Base-by-base conservation (phyloP, 2,888 invertebrate genomes). In the Nemoura dubitans region DNA sequence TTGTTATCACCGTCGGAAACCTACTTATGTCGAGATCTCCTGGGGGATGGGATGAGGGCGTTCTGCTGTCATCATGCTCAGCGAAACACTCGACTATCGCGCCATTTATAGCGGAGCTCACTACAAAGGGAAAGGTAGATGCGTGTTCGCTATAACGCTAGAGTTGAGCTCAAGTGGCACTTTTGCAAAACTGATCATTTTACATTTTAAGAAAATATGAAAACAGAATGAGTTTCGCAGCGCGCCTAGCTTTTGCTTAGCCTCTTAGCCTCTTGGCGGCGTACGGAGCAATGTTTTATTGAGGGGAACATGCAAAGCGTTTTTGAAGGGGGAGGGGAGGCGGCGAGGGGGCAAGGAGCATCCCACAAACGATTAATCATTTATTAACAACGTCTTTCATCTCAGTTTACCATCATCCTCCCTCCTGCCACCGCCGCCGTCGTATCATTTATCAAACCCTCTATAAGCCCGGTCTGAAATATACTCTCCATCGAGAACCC, bases 371-470 rank as follows among this genome's bases (percentile, higher is more conserved):
- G 83, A 83, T 83, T 83, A 83, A 83, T 83, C 83, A 83, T 83
- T 83, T 83, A 83, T 83, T 83, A 83, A 83, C 83, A 36, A 83
- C 42, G 83, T 83, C 83, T 83, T 83, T 83, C 83, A 83, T 83
- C 83, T 83, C 42, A 42, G 42, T 42, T 83, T 83, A 83, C 36
- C 30, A 27, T 30, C 81, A 28, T 83, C 36, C 83, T 10, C 83
- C 21, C 30, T 30, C 82, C 82, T n/a, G n/a, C 82, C 82, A 27
- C 28, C 81, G 3, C 81, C 29, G 28, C 81, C 25, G 26, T 3
- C 81, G n/a, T 82, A 28, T 78, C 27, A 27, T 28, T 78, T 78
- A 78, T 78, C 78, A 78, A 78, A 78, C 78, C 59, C 59, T 59
- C 14, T 59, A 59, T 59, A 59, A 59, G 59, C 21, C 59, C 59